Conservation (phyloP, 2,888 invertebrate species). For the Nebria brevicollis region DNA sequence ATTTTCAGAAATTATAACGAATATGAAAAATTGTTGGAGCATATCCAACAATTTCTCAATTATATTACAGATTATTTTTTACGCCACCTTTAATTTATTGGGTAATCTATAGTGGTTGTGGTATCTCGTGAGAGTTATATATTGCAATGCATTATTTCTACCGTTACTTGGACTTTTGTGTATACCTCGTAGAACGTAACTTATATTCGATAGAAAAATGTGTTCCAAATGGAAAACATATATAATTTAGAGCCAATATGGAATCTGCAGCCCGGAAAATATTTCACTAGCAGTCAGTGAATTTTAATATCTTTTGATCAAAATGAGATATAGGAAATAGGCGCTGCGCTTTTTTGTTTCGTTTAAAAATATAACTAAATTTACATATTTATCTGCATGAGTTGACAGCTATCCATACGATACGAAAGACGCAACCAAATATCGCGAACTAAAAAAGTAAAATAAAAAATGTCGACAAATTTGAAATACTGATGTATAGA, state of each 20-base stretch:
- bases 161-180: too few relatives aligned
- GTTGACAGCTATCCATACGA: conserved; percentile 43
- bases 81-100: too few relatives aligned
- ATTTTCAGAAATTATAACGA: too few relatives aligned
- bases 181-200: too few relatives aligned
- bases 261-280: not conserved
- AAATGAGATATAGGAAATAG: conserved; percentile 32
- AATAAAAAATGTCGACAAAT: conserved; percentile 29
- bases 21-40: too few relatives aligned
- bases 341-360: conserved; percentile 39
- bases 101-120: too few relatives aligned
- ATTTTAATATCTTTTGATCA: conserved; percentile 18
- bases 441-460: conserved; percentile 6
- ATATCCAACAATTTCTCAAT: too few relatives aligned
- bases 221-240: conserved; percentile 3
- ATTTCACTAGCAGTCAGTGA: conserved; percentile 3
- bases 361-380: conserved; percentile 43
- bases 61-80: too few relatives aligned
- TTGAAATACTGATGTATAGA: conserved; percentile 38
- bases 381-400: conserved; percentile 46
- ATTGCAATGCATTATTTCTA: too few relatives aligned
- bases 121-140: too few relatives aligned
- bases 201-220: not conserved
- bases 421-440: conserved; percentile 14
- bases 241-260: conserved; percentile 12